These are phyloP conservation scores for Rallus limicola DNA, from an alignment of 2,113 vertebrate species.

Conservation along the genomic window DNA sequence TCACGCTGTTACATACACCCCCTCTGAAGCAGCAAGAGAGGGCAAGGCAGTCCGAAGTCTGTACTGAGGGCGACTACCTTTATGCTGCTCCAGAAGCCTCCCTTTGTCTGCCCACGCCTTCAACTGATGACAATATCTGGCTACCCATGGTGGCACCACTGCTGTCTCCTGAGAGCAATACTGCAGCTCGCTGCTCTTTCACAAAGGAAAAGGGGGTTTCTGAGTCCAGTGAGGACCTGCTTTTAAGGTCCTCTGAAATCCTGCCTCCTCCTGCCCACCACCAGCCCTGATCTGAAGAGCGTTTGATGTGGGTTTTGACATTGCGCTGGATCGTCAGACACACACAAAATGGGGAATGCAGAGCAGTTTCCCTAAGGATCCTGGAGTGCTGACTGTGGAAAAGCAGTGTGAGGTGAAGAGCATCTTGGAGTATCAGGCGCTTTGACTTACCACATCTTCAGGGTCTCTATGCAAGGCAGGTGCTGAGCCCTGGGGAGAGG, in stretches of 20 bases:
- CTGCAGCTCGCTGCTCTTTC: background rate
- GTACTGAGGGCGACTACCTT: background rate
- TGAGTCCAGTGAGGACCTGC: background rate
- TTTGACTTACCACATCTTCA: constrained; percentile 24
- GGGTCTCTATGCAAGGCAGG: background rate
- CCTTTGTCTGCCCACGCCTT: background rate
- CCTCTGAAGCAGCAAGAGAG: background rate
- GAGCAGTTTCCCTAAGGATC: background rate
- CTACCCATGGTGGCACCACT: background rate
- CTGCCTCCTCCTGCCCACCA: background rate
- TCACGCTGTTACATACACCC: background rate
- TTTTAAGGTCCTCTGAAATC: background rate
- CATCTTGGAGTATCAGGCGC: background rate
- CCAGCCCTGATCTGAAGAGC: background rate
- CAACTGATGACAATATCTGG: background rate
- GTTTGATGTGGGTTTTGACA: background rate
- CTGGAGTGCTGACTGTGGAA: background rate
- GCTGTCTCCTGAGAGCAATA: background rate
- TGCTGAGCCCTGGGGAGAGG: background rate
- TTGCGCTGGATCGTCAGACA: background rate
- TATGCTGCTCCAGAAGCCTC: background rate
- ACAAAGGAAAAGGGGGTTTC: background rate
- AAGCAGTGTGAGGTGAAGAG: accelerated
- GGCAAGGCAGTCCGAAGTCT: background rate
- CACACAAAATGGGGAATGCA: background rate